A percentile compares a stretch with the other conserved stretches of the same genome.
Evolutionary conservation across 2,888 invertebrate species (phyloP).

Genomic region (Phorcus lineatus): DNA sequence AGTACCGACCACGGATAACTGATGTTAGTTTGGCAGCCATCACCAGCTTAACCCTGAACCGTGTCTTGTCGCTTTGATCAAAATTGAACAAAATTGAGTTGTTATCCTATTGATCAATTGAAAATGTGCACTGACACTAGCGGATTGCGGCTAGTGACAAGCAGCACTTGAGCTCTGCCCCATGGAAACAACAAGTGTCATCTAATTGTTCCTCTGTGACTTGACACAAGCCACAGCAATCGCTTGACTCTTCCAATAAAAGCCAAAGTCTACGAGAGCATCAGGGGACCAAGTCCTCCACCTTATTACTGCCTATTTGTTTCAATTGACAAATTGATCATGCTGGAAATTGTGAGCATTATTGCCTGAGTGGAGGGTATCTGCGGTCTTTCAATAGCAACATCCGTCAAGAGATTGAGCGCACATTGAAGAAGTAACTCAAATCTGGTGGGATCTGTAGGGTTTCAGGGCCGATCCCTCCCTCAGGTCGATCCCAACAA

Average conservation of each 20-base stretch:
- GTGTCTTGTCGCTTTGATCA: background rate
- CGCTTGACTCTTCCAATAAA: background rate
- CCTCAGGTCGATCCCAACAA: background rate
- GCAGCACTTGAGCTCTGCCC: background rate
- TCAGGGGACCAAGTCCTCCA: constrained; percentile 15
- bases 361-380: background rate
- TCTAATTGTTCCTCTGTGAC: background rate
- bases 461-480: background rate
- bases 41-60: too few relatives aligned
- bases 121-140: background rate
- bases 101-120: background rate
- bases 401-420: background rate
- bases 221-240: background rate
- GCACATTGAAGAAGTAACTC: background rate
- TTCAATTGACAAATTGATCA: constrained; percentile 30
- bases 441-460: constrained; percentile 2
- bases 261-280: background rate
- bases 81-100: background rate
- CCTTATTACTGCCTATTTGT: constrained; percentile 25
- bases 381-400: background rate
- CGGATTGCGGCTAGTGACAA: background rate
- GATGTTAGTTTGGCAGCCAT: too few relatives aligned
- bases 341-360: constrained; percentile 1
- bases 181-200: background rate
- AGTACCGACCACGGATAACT: too few relatives aligned